phyloP scores from a whole-genome alignment of 2,113 vertebrate genomes.

The Ia io region DNA sequence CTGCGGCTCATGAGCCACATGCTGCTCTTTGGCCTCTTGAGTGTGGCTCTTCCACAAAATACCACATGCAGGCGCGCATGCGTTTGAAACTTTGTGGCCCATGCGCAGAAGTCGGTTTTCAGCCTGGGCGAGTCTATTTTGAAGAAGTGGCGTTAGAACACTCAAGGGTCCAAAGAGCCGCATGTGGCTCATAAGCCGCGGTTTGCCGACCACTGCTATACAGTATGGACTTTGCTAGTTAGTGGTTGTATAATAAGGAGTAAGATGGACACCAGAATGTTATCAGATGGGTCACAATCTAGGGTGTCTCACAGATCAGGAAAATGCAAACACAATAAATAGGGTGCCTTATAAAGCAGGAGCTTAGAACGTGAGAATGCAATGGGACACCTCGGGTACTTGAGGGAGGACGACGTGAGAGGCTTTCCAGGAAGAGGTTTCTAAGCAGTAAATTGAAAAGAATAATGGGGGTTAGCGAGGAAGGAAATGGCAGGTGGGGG shows the following conservation, averaged over 20 bases:
- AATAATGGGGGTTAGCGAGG: neutral
- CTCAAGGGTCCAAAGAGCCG: too few species aligned
- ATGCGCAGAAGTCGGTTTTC: too few species aligned
- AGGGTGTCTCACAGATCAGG: neutral
- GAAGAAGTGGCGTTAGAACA: too few species aligned
- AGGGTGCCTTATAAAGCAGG: fast-evolving
- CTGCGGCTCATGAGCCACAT: too few species aligned
- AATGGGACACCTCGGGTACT: fast-evolving
- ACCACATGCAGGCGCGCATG: too few species aligned
- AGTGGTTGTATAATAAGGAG: neutral
- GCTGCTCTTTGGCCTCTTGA: too few species aligned
- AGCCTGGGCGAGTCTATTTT: too few species aligned
- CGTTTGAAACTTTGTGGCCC: too few species aligned
- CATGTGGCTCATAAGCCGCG: too few species aligned
- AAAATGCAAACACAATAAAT: neutral
- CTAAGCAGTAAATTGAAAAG: neutral
- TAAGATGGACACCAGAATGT: neutral
- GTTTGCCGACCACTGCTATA: neutral
- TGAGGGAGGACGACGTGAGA: neutral
- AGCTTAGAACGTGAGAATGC: neutral
- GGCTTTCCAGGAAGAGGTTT: neutral
- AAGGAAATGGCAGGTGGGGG: neutral
- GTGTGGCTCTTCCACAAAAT: too few species aligned
- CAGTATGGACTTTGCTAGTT: neutral
- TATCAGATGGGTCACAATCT: neutral